Base-by-base conservation (phyloP, 1,140 invertebrate genomes). In the Microplitis demolitor region DNA sequence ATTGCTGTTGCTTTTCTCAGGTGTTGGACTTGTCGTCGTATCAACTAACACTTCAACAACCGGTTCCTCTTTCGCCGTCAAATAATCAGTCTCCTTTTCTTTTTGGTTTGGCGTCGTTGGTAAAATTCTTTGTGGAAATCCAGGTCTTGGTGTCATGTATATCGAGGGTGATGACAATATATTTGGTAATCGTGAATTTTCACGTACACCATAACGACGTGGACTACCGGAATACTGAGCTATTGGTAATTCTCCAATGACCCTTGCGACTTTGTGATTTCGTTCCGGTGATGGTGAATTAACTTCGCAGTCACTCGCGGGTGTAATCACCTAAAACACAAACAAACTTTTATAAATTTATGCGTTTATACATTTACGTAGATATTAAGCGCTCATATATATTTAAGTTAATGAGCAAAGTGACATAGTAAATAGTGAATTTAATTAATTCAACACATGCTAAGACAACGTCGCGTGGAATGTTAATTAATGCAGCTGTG, bases 221-320 rank as follows among this genome's bases (percentile, higher is more conserved):
- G 96, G 96, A 50, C 95, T 97, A 24, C 95, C 95, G 75, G 96
- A 95, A 84, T 97, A 97, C 78, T 97, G 94, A 45, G 94, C 94
- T 78, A 96, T 96, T 11, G 94, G 94, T 76, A 96, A 86, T 86
- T 93, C 94, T 31, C 95, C 96, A 83, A 97, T 97, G 63, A 96
- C 91, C 76, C 94, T 90, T 60, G 92, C 90, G 8, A 93, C 91
- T 87, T 92, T 91, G 62, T 85, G 84, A 78, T 86, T 86, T 68
- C 81, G 82, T 73, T 89, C 88, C 5, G 88, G 85, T 4, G 87
- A 88, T 13, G 86, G 82, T n/a, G 87, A 88, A 66, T 88, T 86
- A 6, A 68, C 81, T 70, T 89, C 88, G 67, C 86, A 86, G 77
- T 89, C 88, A 58, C 86, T 89, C 50, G 84, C 84, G 45, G 87